Evolutionary conservation across 2,888 invertebrate genomes (phyloP).

Genomic region (Kryphioiulus occultus): DNA sequence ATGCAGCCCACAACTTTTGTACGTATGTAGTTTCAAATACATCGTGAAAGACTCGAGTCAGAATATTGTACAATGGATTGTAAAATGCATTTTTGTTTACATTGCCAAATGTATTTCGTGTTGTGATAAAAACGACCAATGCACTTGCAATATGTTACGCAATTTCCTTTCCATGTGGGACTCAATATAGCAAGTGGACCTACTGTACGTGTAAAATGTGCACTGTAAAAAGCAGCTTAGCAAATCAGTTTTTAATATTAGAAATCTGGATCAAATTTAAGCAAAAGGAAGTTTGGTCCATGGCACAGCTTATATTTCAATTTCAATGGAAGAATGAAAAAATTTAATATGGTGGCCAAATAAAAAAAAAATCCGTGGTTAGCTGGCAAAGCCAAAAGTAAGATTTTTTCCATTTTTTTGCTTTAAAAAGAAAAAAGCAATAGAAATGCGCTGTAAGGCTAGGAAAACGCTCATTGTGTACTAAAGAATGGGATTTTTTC

Average conservation of each 20-base stretch:
- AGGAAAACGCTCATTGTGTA: conserved; percentile 17
- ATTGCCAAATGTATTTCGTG: too few relatives aligned
- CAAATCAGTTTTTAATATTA: neutral
- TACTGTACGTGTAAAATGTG: too few relatives aligned
- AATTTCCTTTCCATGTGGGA: too few relatives aligned
- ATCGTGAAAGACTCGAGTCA: too few relatives aligned
- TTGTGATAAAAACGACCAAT: too few relatives aligned
- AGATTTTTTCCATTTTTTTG: neutral
- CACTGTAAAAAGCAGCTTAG: too few relatives aligned
- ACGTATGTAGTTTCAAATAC: too few relatives aligned
- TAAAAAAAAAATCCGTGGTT: neutral
- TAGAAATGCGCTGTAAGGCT: neutral
- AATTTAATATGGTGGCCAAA: neutral
- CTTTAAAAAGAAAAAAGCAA: neutral
- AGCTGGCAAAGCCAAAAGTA: neutral
- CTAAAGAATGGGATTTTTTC: neutral
- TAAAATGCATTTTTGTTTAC: too few relatives aligned
- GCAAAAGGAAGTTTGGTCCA: neutral
- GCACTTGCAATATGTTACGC: too few relatives aligned
- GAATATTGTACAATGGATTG: too few relatives aligned
- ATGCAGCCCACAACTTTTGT: too few relatives aligned
- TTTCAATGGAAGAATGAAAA: neutral
- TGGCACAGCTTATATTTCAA: neutral
- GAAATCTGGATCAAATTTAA: neutral
- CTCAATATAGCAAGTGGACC: too few relatives aligned